Percentiles rank a stretch among this genome's conserved stretches.
Conservation (phyloP, 2,888 invertebrate genomes). For the Macropis europaea region DNA sequence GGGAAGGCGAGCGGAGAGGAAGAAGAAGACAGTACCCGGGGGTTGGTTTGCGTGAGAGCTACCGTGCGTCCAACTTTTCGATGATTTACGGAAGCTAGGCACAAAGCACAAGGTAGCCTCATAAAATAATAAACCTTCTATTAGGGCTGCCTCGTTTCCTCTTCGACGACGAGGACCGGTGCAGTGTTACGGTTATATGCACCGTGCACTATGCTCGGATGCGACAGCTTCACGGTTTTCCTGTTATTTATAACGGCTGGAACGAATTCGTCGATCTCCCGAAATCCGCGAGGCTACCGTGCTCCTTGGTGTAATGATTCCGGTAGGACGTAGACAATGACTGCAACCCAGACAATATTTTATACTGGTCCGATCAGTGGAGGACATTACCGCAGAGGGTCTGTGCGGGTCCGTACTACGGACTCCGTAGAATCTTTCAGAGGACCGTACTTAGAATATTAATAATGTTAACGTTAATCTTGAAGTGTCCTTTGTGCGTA, state of each 20-base stretch:
- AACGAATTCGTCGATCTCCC: constrained; percentile 52
- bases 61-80: constrained; percentile 62
- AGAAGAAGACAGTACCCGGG: background rate
- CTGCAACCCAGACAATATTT: background rate
- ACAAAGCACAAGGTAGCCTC: constrained; percentile 71
- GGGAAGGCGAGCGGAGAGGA: background rate
- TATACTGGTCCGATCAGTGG: background rate
- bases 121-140: constrained; percentile 77
- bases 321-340: background rate
- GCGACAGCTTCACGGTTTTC: constrained; percentile 45
- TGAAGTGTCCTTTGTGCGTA: too few relatives aligned
- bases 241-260: constrained; percentile 70
- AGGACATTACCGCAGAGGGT: background rate
- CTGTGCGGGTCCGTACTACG: background rate
- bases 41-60: constrained; percentile 57
- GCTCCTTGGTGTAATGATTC: background rate
- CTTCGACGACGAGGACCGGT: background rate
- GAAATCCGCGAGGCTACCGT: background rate
- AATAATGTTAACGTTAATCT: too few relatives aligned
- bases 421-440: too few relatives aligned
- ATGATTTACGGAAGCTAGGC: constrained; percentile 67
- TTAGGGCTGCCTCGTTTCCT: constrained; percentile 60
- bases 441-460: too few relatives aligned
- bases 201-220: background rate
- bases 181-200: constrained; percentile 34